Evolutionary conservation across 2,888 invertebrate species (phyloP).

Genomic region (Crioceris asparagi): DNA sequence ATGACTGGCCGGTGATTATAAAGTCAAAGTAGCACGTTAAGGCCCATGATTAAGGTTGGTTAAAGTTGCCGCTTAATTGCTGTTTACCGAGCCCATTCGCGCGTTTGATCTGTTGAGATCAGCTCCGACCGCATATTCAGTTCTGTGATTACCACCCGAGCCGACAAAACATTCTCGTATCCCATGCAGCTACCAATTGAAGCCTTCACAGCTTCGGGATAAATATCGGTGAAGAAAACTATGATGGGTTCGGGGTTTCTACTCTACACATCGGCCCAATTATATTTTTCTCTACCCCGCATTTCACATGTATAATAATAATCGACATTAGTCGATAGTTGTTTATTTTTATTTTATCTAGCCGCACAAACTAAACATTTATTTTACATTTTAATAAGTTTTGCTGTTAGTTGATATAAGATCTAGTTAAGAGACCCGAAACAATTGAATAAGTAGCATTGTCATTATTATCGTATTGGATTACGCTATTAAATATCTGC

Average conservation of each 20-base stretch:
- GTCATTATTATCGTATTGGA: too few species aligned
- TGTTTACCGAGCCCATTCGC: slow-evolving; percentile 39
- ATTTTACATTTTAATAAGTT: too few species aligned
- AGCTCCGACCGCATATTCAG: slow-evolving; percentile 32
- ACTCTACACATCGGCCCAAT: slow-evolving; percentile 31
- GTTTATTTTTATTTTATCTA: slow-evolving; percentile 11
- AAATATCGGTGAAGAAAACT: slow-evolving; percentile 34
- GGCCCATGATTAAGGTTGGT: slow-evolving; percentile 38
- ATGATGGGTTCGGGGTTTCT: slow-evolving; percentile 9
- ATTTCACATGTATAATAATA: slow-evolving; percentile 11
- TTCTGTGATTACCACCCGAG: slow-evolving; percentile 38
- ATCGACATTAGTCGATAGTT: too few species aligned
- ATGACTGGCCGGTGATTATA: slow-evolving; percentile 36
- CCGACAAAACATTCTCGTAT: slow-evolving; percentile 33
- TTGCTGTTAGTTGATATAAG: too few species aligned
- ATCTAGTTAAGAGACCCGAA: too few species aligned
- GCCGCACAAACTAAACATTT: too few species aligned
- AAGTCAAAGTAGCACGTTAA: slow-evolving; percentile 39
- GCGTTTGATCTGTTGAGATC: slow-evolving; percentile 38
- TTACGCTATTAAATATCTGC: too few species aligned
- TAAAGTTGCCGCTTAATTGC: slow-evolving; percentile 40
- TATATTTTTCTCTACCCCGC: slow-evolving; percentile 29
- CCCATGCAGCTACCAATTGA: slow-evolving; percentile 37
- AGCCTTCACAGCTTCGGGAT: slow-evolving; percentile 31
- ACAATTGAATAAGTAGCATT: too few species aligned